Evolutionary conservation across 2,888 invertebrate species (phyloP), one percentile per base, ranked within the genome.

Genomic region (Agrypnus murinus): DNA sequence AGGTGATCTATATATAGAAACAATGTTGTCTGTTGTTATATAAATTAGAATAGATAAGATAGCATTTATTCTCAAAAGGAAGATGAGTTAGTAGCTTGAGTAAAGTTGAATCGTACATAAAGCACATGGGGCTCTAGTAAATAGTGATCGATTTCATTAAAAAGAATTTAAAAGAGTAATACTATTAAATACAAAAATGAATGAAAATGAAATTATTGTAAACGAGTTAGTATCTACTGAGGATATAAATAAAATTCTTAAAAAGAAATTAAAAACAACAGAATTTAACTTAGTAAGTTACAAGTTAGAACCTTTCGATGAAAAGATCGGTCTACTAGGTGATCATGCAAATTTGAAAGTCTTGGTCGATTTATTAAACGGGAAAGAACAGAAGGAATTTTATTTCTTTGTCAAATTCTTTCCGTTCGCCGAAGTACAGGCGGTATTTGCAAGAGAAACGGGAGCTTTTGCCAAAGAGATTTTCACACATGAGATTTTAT

Each of bases 391-490:
- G 15, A 15, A 8, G 2, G 32, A 32, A 32, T 34, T 53, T 14
- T 36, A 2, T 55, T 55, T 55, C 15, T 55, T 55, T 10, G 10
- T 55, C 14, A 55, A 55, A 38, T 55, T 36, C 15, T 55, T 36
- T 34, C 55, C 55, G 36, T 15, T 2, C 1, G 12, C 4, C 9
- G 10, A 14, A 9, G 9, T 38, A 17, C 7, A n/a, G 12, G 32
- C 9, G 9, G 8, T 7, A 0, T 55, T 55, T 36, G 55, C 55
- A 7, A 32, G n/a, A 19, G 77, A 74, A 25, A 76, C 77, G 0
- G 82, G 81, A 0, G 80, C 68, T 9, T 74, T 74, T 40, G 58
- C 45, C 14, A 74, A 74, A 17, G 74, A 74, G 59, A 66, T 74
- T 17, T 64, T 64, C 43, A 43, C 43, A 40, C 19, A 53, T n/a